Evolutionary conservation across 2,888 invertebrate species (phyloP), one percentile per base, ranked within the genome.

Genomic region (Antheraea yamamai): DNA sequence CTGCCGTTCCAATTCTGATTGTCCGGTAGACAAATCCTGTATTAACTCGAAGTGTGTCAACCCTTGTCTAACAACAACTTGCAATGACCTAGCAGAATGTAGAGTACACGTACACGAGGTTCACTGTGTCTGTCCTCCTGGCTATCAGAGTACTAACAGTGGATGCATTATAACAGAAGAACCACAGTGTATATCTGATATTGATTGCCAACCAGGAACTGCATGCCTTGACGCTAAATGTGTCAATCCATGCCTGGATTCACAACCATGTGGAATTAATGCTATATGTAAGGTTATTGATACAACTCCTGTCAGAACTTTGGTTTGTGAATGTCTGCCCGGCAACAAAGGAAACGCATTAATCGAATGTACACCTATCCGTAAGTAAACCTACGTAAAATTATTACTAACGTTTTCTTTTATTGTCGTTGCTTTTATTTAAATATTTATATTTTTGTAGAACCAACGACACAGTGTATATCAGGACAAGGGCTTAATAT

Each of bases 311-410:
- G 97, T 98, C 0, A 96, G 97, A 86, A 98, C 98, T 14, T 97
- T 98, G 97, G 96, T 97, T 78, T 98, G 98, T 86, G 97, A 97
- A 90, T 98, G 98, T 88, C 88, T 97, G 71, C 97, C 97, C 58
- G 98, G 98, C 77, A 98, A 97, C 87, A 96, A 96, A 90, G 98
- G 98, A 88, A 98, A 98, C 88, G 98, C 98, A 30, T 97, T 98
- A 14, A 95, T 97, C 16, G 96, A 97, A 85, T 98, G 98, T 86
- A 89, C 86, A 78, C 89, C 92, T 18, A 97, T 97, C 82, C 96
- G 98, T 97, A 95, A 96, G 96, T 95, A 47, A 23, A 39, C 23
- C 0, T 14, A 70, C n/a, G n/a, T 39, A 39, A 39, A 35, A 70
- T n/a, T 39, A 55, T 52, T 66, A 18, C 16, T 26, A 66, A 6